A percentile compares a stretch with the other conserved stretches of the same genome.
Evolutionary conservation across 2,797 vertebrate species (phyloP).

Genomic region (Sebastes goodei): DNA sequence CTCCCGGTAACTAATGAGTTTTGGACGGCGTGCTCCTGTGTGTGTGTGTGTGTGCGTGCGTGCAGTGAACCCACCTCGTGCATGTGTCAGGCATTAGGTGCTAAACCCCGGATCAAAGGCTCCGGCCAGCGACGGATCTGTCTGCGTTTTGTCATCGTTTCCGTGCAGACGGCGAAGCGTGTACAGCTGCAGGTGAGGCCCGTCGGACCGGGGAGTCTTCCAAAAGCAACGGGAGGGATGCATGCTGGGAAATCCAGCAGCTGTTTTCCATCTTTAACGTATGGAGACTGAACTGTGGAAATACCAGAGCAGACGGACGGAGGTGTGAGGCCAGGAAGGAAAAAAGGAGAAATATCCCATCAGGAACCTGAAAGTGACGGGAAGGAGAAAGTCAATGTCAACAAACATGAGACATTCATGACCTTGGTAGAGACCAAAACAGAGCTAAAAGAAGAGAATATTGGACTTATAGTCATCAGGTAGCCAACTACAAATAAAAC

Average conservation of each 20-base stretch:
- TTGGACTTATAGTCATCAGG: neutral
- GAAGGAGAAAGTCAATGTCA: conserved; percentile 15
- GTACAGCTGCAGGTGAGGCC: conserved; percentile 52
- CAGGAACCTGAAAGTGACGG: conserved; percentile 1
- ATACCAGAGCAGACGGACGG: conserved; percentile 26
- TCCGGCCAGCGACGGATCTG: conserved; percentile 15
- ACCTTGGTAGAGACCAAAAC: neutral
- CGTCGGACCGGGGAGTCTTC: conserved; percentile 23
- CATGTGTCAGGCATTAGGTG: conserved; percentile 35
- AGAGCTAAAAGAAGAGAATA: neutral
- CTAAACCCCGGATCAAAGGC: conserved; percentile 57
- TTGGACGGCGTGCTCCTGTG: neutral
- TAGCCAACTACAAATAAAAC: too few species aligned
- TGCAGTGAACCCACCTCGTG: neutral
- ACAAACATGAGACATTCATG: neutral
- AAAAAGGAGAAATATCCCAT: conserved; percentile 2
- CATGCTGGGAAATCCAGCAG: conserved; percentile 63
- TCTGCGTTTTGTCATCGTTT: conserved; percentile 61
- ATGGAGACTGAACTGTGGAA: conserved; percentile 49
- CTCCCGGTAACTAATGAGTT: conserved; percentile 22
- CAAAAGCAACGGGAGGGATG: conserved; percentile 5
- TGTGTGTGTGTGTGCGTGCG: neutral
- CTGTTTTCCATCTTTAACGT: conserved; percentile 68
- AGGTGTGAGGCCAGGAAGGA: conserved; percentile 31
- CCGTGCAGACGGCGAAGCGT: conserved; percentile 46